These are phyloP conservation scores for Hestina assimilis DNA, from an alignment of 1,140 invertebrate genomes.

Conservation along the genomic window DNA sequence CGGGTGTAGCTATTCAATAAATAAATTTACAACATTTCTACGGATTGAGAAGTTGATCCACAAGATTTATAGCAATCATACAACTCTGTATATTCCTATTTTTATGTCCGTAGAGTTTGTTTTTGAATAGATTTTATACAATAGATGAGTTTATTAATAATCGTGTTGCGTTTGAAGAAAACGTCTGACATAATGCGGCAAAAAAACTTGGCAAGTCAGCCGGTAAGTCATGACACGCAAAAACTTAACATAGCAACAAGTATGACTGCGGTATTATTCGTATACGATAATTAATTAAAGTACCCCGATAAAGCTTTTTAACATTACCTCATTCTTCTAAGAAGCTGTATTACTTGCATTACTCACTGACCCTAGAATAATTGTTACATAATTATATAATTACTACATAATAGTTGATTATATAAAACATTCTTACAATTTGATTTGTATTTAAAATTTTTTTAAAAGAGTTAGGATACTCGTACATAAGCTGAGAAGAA, in stretches of 20 bases:
- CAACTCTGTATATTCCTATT: not conserved
- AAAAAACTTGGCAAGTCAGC: constrained; percentile 31
- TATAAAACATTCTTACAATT: no score
- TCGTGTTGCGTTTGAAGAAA: constrained; percentile 5
- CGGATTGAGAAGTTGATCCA: not conserved
- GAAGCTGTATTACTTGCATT: no score
- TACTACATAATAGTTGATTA: no score
- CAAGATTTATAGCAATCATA: no score
- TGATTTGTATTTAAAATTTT: no score
- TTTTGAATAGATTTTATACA: not conserved
- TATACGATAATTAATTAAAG: no score
- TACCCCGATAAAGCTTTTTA: no score
- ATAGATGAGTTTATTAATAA: constrained; percentile 8
- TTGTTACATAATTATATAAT: no score
- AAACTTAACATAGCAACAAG: constrained; percentile 4
- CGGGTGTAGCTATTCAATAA: not conserved
- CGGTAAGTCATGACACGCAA: not conserved
- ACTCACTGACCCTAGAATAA: no score
- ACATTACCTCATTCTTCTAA: no score
- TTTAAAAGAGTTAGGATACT: no score
- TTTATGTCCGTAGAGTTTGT: not conserved
- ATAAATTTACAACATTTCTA: not conserved
- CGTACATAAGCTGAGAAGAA: no score
- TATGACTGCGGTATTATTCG: not conserved
- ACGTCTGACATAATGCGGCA: constrained; percentile 43